Base-by-base conservation (phyloP, 2,888 invertebrate genomes). In the Metellina segmentata region DNA sequence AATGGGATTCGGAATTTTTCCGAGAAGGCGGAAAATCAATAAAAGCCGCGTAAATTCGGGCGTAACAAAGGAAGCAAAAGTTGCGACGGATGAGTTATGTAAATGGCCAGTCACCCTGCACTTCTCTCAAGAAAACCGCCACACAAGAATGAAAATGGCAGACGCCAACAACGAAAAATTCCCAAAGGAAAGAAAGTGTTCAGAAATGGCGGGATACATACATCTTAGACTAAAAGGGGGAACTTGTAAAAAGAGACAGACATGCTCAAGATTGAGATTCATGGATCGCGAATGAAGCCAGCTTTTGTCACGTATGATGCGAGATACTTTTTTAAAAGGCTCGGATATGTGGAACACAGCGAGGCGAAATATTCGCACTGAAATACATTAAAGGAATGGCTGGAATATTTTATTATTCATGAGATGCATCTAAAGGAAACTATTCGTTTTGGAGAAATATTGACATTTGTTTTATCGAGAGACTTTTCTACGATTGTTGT, bases 11-110 rank as follows among this genome's bases (percentile, higher is more conserved):
- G 52, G 78, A 78, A 13, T 72, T n/a, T 52, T 78, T 78, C 83
- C 83, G 16, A 70, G 85, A 74, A 81, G 72, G 34, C 34, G 34
- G 34, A 71, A 53, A 88, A 88, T 88, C 88, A 81, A 88, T 88
- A 88, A 88, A 69, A 34, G 20, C 77, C 52, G 74, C 51, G 69
- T 77, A 82, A 89, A 89, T 89, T 77, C 71, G 51, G 13, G 77
- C 34, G 52, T 77, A 82, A 89, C 82, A 89, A 82, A 75, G 77
- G 88, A 48, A 81, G 49, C 49, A 61, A 51, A 86, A 52, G 20
- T 20, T n/a, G 70, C 16, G 49, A 8, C 7, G 69, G 77, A 77
- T 82, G 61, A 77, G 69, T 89, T 89, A 89, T 89, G 89, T 82
- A 89, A 78, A 89, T 89, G 75, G 77, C 20, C n/a, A 88, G 81